phyloP scores from a whole-genome alignment of 2,797 vertebrate genomes.

The Tokudaia muenninki region DNA sequence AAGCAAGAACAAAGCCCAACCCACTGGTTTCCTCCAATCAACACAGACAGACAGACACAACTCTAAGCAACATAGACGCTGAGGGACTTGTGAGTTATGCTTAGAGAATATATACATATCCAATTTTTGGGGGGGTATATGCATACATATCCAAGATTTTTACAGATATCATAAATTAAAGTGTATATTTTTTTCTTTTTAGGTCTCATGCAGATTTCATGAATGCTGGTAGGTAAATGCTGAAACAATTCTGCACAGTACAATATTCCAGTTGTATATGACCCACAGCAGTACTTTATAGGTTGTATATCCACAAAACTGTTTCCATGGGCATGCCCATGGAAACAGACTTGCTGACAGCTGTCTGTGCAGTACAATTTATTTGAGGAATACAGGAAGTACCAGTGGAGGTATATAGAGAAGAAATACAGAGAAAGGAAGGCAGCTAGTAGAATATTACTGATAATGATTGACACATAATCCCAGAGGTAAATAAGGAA shows the following conservation, averaged over 20 bases:
- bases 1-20: not conserved
- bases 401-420: not conserved
- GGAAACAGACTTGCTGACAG: conserved; percentile 13
- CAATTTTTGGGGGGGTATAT: not conserved
- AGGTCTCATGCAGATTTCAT: conserved; percentile 15
- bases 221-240: not conserved
- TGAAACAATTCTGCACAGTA: not conserved
- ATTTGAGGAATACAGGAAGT: conserved; percentile 33
- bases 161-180: conserved; percentile 47
- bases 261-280: not conserved
- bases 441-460: not conserved
- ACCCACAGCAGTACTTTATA: not conserved
- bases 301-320: conserved; percentile 7
- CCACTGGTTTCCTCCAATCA: not conserved
- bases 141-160: not conserved
- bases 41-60: not conserved
- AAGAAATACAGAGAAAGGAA: not conserved
- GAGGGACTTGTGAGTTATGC: not conserved
- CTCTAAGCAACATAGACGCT: not conserved
- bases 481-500: not conserved
- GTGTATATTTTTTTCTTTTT: conserved; percentile 16
- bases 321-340: not conserved
- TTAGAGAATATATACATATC: conserved; percentile 14
- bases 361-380: conserved; percentile 39
- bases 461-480: not conserved